Percentiles rank a stretch among this genome's conserved stretches.
phyloP scores from a whole-genome alignment of 1,140 invertebrate genomes.

The Ladona fulva region DNA sequence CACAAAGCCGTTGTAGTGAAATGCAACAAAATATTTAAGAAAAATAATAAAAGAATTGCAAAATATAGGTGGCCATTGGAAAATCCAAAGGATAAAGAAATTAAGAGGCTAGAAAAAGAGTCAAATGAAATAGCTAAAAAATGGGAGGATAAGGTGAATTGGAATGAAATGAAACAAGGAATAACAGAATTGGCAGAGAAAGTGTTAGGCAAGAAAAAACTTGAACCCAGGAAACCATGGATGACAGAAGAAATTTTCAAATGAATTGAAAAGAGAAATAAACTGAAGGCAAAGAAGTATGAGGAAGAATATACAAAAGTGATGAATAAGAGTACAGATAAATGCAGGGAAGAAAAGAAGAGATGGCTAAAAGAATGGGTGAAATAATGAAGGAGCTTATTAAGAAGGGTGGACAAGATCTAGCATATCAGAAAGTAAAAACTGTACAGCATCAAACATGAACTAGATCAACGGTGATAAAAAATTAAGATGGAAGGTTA shows the following conservation, averaged over 20 bases:
- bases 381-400: background rate
- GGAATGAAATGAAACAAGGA: background rate
- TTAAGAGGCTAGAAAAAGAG: background rate
- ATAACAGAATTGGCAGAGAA: background rate
- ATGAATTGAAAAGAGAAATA: background rate
- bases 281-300: background rate
- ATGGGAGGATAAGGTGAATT: background rate
- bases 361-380: no score
- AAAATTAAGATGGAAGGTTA: background rate
- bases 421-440: conserved; percentile 2
- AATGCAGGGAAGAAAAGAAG: background rate
- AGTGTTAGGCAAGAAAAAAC: background rate
- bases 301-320: background rate
- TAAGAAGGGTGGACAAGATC: background rate
- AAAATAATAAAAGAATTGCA: no score
- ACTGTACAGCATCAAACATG: background rate
- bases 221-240: background rate
- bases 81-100: no score
- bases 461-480: background rate
- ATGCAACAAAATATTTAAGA: no score
- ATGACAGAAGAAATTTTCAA: background rate
- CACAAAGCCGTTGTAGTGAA: no score
- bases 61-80: no score
- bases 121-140: background rate
- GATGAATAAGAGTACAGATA: background rate